phyloP scores from a whole-genome alignment of 2,888 invertebrate species.

The Anoplius nigerrimus region DNA sequence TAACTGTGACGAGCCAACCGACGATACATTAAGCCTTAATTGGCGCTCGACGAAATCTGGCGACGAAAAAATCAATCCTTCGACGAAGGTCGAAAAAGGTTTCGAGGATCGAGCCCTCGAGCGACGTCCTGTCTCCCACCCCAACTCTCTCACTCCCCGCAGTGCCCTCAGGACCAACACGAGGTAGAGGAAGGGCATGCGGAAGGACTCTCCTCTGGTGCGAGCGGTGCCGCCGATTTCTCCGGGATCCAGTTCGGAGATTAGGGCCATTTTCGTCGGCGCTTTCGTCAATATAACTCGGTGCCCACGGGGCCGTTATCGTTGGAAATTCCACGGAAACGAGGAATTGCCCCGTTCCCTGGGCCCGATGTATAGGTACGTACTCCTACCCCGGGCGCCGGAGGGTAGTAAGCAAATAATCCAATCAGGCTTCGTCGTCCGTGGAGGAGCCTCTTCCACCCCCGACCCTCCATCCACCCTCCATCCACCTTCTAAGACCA shows the following conservation, averaged over 20 bases:
- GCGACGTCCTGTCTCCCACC: no score
- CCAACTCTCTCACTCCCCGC: no score
- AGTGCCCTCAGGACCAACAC: no score
- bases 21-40: no score
- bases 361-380: conserved; percentile 29
- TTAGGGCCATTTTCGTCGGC: conserved; percentile 46
- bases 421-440: conserved; percentile 56
- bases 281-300: conserved; percentile 41
- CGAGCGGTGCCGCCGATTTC: not conserved
- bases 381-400: conserved; percentile 35
- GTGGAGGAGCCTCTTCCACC: conserved; percentile 13
- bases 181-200: no score
- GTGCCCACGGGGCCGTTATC: conserved; percentile 48
- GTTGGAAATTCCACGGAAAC: conserved; percentile 52
- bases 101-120: no score
- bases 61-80: no score
- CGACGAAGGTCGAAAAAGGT: no score
- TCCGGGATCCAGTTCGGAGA: conserved; percentile 30
- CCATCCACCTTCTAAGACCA: not conserved
- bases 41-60: no score
- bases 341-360: conserved; percentile 26
- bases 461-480: not conserved
- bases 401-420: conserved; percentile 64
- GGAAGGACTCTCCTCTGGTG: no score
- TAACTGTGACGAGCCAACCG: no score